Conservation (phyloP, 2,797 vertebrate genomes). For the Hemitrygon akajei region DNA sequence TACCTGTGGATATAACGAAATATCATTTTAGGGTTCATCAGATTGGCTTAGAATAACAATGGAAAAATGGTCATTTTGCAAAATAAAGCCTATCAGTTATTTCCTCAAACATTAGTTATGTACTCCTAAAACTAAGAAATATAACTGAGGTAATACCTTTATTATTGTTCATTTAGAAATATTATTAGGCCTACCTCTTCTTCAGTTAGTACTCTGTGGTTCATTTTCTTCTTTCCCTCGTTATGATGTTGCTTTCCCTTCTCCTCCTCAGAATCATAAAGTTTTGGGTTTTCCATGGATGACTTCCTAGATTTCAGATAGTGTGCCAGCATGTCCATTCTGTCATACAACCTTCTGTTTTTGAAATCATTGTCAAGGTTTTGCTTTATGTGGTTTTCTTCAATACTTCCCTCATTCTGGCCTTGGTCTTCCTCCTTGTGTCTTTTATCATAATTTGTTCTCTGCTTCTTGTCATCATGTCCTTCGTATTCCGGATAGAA, state of each 20-base stretch:
- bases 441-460: conserved; percentile 50
- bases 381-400: neutral
- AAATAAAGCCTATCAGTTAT: neutral
- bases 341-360: conserved; percentile 54
- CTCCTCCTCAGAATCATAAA: conserved; percentile 58
- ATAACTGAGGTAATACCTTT: neutral
- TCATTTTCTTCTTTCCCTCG: conserved; percentile 51
- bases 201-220: conserved; percentile 60
- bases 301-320: conserved; percentile 71
- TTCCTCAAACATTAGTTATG: neutral
- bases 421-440: conserved; percentile 48
- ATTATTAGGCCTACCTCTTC: conserved; percentile 66
- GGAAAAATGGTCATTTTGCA: neutral
- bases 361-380: conserved; percentile 42
- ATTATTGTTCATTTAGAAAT: neutral
- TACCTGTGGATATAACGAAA: neutral
- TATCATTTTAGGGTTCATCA: neutral
- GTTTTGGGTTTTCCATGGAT: conserved; percentile 58
- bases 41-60: neutral
- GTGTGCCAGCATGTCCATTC: conserved; percentile 69
- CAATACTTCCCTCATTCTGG: conserved; percentile 47
- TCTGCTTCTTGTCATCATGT: conserved; percentile 59
- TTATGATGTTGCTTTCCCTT: conserved; percentile 44
- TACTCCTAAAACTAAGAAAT: neutral
- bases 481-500: conserved; percentile 56